These are phyloP conservation scores for Musca vetustissima DNA, from an alignment of 1,140 invertebrate genomes.

Conservation along the genomic window DNA sequence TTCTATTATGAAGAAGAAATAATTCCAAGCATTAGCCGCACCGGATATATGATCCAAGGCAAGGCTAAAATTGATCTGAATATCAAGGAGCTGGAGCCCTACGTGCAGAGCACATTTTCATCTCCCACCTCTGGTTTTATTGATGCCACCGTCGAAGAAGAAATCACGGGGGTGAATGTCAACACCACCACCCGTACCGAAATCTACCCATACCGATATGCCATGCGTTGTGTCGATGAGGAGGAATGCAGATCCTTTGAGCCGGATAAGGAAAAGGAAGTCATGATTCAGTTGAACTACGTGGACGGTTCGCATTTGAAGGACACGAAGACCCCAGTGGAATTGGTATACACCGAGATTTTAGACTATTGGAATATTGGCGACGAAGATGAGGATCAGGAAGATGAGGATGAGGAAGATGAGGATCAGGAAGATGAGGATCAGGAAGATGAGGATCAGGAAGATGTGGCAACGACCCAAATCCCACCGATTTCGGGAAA, in stretches of 20 bases:
- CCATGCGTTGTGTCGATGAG: constrained; percentile 72
- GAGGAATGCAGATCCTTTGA: constrained; percentile 82
- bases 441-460: too few relatives aligned
- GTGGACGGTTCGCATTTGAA: constrained; percentile 39
- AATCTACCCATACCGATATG: constrained; percentile 82
- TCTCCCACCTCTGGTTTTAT: constrained; percentile 56
- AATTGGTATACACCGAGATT: constrained; percentile 60
- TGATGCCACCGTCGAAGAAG: constrained; percentile 75
- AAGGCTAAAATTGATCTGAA: constrained; percentile 70
- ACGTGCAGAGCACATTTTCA: constrained; percentile 20
- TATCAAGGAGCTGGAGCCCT: constrained; percentile 61
- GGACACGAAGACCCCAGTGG: constrained; percentile 60
- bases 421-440: too few relatives aligned
- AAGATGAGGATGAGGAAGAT: too few relatives aligned
- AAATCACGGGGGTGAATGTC: constrained; percentile 71
- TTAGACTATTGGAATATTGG: constrained; percentile 31
- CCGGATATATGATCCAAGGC: constrained; percentile 72
- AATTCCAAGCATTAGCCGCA: constrained; percentile 52
- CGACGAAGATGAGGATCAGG: background rate
- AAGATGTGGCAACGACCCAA: background rate
- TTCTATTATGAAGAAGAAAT: too few relatives aligned
- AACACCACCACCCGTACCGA: constrained; percentile 74
- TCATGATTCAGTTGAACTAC: constrained; percentile 38
- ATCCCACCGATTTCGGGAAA: constrained; percentile 37
- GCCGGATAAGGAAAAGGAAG: constrained; percentile 79